These are phyloP conservation scores for Sogatella furcifera DNA, from an alignment of 1,140 invertebrate species.

Conservation along the genomic window DNA sequence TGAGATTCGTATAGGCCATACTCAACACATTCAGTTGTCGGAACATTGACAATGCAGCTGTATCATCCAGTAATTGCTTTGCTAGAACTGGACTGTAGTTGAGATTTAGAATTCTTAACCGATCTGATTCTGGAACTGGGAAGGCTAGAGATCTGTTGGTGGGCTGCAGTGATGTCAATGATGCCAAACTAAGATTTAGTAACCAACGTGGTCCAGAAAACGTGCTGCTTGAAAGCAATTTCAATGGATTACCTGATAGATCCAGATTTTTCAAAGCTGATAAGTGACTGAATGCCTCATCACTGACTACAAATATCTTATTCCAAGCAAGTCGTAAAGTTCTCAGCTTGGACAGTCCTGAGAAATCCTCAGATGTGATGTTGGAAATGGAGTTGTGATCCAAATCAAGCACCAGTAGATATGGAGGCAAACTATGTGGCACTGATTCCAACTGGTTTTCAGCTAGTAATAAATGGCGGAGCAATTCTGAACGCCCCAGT, in stretches of 20 bases:
- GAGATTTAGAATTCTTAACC: slow-evolving; percentile 57
- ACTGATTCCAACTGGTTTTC: slow-evolving; percentile 56
- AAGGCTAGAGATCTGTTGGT: slow-evolving; percentile 44
- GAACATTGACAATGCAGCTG: slow-evolving; percentile 55
- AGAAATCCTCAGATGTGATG: slow-evolving; percentile 53
- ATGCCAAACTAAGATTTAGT: slow-evolving; percentile 52
- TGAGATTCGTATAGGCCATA: slow-evolving; percentile 50
- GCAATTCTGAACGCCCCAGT: slow-evolving; percentile 64
- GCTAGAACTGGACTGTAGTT: slow-evolving; percentile 59
- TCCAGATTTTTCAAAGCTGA: slow-evolving; percentile 54
- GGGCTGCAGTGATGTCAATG: slow-evolving; percentile 44
- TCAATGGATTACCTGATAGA: slow-evolving; percentile 65
- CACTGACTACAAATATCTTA: slow-evolving; percentile 48
- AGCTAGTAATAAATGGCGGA: slow-evolving; percentile 67
- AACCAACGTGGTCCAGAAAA: slow-evolving; percentile 53
- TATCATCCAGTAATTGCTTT: slow-evolving; percentile 51
- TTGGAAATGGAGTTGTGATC: slow-evolving; percentile 53
- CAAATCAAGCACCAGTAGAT: slow-evolving; percentile 47
- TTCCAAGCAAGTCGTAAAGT: slow-evolving; percentile 58
- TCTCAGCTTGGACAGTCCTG: slow-evolving; percentile 54
- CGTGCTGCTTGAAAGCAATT: slow-evolving; percentile 48
- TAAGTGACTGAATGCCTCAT: slow-evolving; percentile 53
- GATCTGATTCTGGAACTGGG: slow-evolving; percentile 53
- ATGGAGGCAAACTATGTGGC: slow-evolving; percentile 52
- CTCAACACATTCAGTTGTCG: slow-evolving; percentile 55